These are phyloP conservation scores for Heptranchias perlo DNA, from an alignment of 2,113 vertebrate genomes.

Conservation along the genomic window DNA sequence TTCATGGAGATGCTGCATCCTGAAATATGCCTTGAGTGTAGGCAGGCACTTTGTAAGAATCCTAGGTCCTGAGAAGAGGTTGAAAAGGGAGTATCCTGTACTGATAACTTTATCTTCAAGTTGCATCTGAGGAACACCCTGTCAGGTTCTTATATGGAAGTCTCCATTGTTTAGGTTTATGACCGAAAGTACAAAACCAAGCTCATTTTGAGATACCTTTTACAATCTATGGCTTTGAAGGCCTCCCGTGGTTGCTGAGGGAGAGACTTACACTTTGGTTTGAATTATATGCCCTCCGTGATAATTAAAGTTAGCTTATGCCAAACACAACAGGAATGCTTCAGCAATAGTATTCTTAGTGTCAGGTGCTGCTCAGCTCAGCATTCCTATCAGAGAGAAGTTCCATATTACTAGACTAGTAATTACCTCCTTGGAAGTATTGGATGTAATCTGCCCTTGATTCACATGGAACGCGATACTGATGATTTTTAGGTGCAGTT, in stretches of 20 bases:
- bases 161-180: neutral
- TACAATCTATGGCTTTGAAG: neutral
- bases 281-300: too few species aligned
- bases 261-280: neutral
- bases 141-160: neutral
- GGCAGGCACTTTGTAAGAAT: neutral
- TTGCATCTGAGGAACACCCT: neutral
- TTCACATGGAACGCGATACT: neutral
- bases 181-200: neutral
- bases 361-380: neutral
- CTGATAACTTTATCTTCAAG: neutral
- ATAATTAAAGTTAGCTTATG: neutral
- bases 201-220: neutral
- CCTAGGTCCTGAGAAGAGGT: neutral
- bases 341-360: neutral
- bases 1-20: neutral
- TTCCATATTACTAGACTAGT: neutral
- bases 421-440: neutral
- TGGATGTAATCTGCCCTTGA: neutral
- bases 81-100: neutral
- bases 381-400: neutral
- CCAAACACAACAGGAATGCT: neutral
- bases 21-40: neutral
- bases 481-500: neutral
- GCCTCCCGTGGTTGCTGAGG: neutral